Evolutionary conservation across 2,888 invertebrate genomes (phyloP).

Genomic region (Agriopis aurantiaria): DNA sequence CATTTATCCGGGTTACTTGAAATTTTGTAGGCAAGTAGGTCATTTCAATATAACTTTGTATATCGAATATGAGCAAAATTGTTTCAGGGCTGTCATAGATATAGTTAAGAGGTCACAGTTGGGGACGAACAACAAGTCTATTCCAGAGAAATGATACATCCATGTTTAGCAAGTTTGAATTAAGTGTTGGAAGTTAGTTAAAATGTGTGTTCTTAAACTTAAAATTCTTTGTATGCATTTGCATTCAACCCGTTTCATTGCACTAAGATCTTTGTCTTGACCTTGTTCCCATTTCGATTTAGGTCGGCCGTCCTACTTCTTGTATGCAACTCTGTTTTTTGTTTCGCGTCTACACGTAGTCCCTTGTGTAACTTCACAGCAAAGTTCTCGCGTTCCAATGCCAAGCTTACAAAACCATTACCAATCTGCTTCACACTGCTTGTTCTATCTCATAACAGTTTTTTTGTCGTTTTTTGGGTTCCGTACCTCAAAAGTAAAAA

Average conservation of each 20-base stretch:
- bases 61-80: too few relatives aligned
- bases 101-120: too few relatives aligned
- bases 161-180: conserved; percentile 3
- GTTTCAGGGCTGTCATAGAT: too few relatives aligned
- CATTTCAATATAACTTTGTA: too few relatives aligned
- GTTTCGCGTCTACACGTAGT: conserved; percentile 26
- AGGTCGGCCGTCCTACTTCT: conserved; percentile 43
- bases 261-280: conserved; percentile 45
- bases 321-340: conserved; percentile 35
- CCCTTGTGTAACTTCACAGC: conserved; percentile 13
- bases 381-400: conserved; percentile 1
- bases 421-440: not conserved
- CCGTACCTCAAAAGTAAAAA: too few relatives aligned
- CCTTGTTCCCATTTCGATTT: conserved; percentile 47
- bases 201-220: too few relatives aligned
- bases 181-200: not conserved
- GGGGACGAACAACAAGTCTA: too few relatives aligned
- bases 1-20: too few relatives aligned
- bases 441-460: too few relatives aligned
- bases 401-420: conserved; percentile 1
- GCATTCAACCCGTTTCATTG: conserved; percentile 45
- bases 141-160: too few relatives aligned
- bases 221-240: conserved; percentile 16
- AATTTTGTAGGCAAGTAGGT: too few relatives aligned
- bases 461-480: too few relatives aligned